Percentiles rank a stretch among this genome's conserved stretches.
phyloP scores from a whole-genome alignment of 1,140 invertebrate genomes.

The Paracyclopina nana region DNA sequence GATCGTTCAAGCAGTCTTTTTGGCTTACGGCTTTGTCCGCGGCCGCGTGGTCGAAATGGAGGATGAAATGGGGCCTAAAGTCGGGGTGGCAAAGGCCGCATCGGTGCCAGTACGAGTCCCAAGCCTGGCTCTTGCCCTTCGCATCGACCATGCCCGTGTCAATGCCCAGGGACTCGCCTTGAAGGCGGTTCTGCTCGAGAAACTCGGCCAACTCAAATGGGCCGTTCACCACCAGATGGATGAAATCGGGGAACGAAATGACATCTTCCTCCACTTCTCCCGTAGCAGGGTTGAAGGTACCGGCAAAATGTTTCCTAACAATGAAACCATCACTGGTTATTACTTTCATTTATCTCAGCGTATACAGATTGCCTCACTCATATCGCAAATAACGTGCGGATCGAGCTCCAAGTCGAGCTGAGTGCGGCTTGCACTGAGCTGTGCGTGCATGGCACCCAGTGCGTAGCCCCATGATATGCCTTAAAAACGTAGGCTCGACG shows the following conservation, averaged over 20 bases:
- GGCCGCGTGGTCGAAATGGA: slow-evolving; percentile 1
- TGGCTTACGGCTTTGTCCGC: slow-evolving; percentile 1
- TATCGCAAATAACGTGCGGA: background rate
- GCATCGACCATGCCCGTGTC: slow-evolving; percentile 7
- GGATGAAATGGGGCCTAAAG: background rate
- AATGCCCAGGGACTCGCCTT: background rate
- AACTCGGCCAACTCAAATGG: slow-evolving; percentile 2
- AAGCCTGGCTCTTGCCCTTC: background rate
- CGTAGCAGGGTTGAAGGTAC: background rate
- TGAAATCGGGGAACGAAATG: slow-evolving; percentile 10
- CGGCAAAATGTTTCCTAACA: background rate
- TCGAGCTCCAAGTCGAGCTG: background rate
- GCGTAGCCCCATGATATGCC: background rate
- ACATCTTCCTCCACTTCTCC: background rate
- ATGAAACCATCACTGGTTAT: background rate
- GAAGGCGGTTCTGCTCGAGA: slow-evolving; percentile 1
- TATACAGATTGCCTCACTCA: background rate
- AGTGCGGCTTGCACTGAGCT: background rate
- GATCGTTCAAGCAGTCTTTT: background rate
- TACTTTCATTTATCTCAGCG: background rate
- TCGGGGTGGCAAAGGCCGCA: slow-evolving; percentile 9
- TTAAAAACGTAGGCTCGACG: background rate
- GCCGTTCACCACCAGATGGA: background rate
- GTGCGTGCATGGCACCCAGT: background rate
- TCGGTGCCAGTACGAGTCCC: slow-evolving; percentile 8